These are phyloP conservation scores for Cheilinus undulatus DNA, from an alignment of 2,113 vertebrate genomes.

Conservation along the genomic window DNA sequence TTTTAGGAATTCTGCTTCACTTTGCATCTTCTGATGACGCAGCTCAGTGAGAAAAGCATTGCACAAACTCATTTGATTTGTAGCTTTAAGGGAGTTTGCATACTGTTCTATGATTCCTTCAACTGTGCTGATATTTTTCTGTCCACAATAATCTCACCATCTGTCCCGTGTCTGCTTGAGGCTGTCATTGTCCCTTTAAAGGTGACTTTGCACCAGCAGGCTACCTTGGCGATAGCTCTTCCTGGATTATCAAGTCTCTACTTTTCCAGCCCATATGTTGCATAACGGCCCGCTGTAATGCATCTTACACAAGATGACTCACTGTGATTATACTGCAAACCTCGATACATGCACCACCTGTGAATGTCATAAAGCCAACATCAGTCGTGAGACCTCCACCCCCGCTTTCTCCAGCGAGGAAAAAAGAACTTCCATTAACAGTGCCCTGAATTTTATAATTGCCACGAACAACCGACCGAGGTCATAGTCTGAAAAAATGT, in stretches of 20 bases:
- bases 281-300: constrained; percentile 62
- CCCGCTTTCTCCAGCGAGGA: neutral
- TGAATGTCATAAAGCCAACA: constrained; percentile 35
- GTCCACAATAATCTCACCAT: neutral
- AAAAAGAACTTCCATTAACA: neutral
- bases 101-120: neutral
- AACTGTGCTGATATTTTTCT: neutral
- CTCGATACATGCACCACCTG: constrained; percentile 19
- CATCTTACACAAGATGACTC: constrained; percentile 71
- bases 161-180: constrained; percentile 5
- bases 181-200: neutral
- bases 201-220: constrained; percentile 38
- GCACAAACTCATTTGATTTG: no score
- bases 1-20: neutral
- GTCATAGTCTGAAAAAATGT: constrained; percentile 6
- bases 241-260: constrained; percentile 58
- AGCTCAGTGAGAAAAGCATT: neutral
- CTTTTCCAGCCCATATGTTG: constrained; percentile 62
- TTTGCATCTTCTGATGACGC: neutral
- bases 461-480: neutral
- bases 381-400: constrained; percentile 1
- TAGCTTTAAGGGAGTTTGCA: no score
- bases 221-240: constrained; percentile 15
- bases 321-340: constrained; percentile 64
- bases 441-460: constrained; percentile 31